Base-by-base conservation (phyloP, 2,888 invertebrate species). In the Phragmatobia fuliginosa region DNA sequence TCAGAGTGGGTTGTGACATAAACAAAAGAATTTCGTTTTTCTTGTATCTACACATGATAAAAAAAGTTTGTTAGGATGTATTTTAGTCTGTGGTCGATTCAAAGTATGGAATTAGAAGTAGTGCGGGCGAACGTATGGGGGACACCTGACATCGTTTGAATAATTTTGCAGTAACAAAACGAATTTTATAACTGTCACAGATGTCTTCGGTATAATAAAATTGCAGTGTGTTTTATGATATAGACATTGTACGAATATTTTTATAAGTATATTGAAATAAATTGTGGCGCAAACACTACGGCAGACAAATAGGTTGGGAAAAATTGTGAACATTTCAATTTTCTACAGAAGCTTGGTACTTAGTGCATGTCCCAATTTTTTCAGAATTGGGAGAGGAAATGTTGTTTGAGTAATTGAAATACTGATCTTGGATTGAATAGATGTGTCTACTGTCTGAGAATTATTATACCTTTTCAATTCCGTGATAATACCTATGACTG, bases 141-240 rank as follows among this genome's bases (percentile, higher is more conserved):
- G 89, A 88, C 92, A 93, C 91, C 92, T 93, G 93, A 91, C 90
- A 89, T 88, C 84, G 80, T 88, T 88, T 92, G 92, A 92, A 93
- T 93, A 92, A 92, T 93, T 92, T 89, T 85, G 91, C 92, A 91
- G 87, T 92, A 88, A 88, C 86, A 85, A 84, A 82, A 85, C 87
- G 87, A 90, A 91, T 91, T 91, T 91, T 88, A 90, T 90, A 88
- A 83, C 83, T 82, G 80, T 36, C 86, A 85, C 91, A 91, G 86
- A 90, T 90, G 91, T 88, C 87, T 89, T 81, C 79, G 82, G 80
- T 82, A 85, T 87, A 84, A 91, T 91, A 90, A 90, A 91, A 87
- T 41, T 80, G 73, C 72, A 75, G 73, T 80, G 78, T 66, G 71
- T 67, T 68, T 68, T 76, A 79, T 78, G 80, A 75, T 77, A 79